Evolutionary conservation across 1,140 invertebrate genomes (phyloP), one percentile per base, ranked within the genome.

Genomic region (Pseudomyrmex concolor): DNA sequence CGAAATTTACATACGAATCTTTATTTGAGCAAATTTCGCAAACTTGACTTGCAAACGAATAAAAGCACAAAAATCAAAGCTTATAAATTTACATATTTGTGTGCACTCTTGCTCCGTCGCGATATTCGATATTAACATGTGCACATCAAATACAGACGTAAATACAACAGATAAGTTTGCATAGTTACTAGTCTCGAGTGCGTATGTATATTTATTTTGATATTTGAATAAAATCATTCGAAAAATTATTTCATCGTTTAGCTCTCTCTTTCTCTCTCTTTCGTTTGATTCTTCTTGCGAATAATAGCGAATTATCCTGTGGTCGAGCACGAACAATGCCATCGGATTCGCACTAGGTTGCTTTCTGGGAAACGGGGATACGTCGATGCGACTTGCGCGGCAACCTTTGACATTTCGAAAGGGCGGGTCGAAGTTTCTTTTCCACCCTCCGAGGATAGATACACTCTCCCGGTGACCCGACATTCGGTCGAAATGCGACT

Each of bases 331-430:
- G 34, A 77, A 86, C 63, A 89, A 88, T 86, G 43, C 73, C 55
- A 66, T 45, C 59, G 54, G 48, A 62, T 68, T 73, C 70, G 63
- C 45, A 64, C 57, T 50, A 57, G 13, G 43, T 59, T 62, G 64
- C 74, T 62, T 88, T 60, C 80, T 73, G 81, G 84, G 78, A 89
- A 89, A 87, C 73, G 70, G 70, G 81, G 63, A 66, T 89, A 88
- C 76, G 34, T 64, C 84, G 74, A 82, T 63, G 62, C 67, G 89
- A 68, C 88, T 89, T 91, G 89, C 90, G 90, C 90, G 87, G 83
- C 76, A 90, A 91, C 90, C 90, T 90, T 90, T 91, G 88, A 90
- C 89, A 91, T 91, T 91, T 91, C 84, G 62, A 89, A 76, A 89
- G 88, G 70, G 83, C 83, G 85, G 90, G 89, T 89, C 85, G 89